Evolutionary conservation across 2,888 invertebrate species (phyloP).

Genomic region (Dicyrtoma fusca): DNA sequence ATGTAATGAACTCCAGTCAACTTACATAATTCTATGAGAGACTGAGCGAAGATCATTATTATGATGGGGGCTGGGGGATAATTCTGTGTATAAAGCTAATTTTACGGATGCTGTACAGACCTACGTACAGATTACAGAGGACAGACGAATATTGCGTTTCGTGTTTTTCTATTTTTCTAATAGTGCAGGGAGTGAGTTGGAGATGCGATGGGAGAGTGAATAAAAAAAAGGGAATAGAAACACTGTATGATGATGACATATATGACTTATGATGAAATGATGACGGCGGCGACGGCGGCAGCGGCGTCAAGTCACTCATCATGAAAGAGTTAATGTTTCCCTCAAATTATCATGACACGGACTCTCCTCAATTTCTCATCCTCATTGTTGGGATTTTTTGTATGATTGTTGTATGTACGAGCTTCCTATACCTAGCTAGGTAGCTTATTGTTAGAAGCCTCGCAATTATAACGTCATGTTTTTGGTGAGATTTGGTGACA

Average conservation of each 20-base stretch:
- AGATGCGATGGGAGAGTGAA: slow-evolving; percentile 24
- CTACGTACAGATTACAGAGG: too few species aligned
- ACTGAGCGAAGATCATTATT: too few species aligned
- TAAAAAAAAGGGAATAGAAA: slow-evolving; percentile 13
- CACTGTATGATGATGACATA: slow-evolving; percentile 19
- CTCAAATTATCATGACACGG: slow-evolving; percentile 42
- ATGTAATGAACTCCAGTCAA: too few species aligned
- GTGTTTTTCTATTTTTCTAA: background rate
- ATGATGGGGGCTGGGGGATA: too few species aligned
- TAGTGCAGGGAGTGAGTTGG: background rate
- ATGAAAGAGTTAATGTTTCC: slow-evolving; percentile 46
- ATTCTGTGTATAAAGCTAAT: too few species aligned
- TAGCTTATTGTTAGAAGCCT: too few species aligned
- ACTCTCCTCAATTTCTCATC: slow-evolving; percentile 40
- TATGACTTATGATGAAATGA: slow-evolving; percentile 6
- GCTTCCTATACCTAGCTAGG: too few species aligned
- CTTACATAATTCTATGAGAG: too few species aligned
- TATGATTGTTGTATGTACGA: too few species aligned
- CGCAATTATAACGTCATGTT: too few species aligned
- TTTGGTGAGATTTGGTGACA: too few species aligned
- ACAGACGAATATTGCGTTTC: background rate
- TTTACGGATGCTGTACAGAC: too few species aligned
- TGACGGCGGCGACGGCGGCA: slow-evolving; percentile 5
- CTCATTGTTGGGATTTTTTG: background rate
- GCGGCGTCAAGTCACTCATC: slow-evolving; percentile 36